Base-by-base conservation (phyloP, 2,113 vertebrate genomes). In the Anoplopoma fimbria region DNA sequence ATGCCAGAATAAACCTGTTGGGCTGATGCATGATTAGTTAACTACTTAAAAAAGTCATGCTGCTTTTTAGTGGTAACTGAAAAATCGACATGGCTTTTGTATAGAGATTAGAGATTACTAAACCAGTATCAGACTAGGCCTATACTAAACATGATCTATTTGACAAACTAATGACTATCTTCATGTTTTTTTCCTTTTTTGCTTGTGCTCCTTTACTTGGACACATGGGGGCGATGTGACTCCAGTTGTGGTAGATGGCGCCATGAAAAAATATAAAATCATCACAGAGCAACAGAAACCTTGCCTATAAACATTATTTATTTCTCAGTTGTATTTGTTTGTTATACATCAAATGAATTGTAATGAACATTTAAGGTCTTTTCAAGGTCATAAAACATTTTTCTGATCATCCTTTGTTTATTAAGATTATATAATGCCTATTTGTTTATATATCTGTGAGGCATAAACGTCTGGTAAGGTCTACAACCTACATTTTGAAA, bases 171-270 rank as follows among this genome's bases (percentile, higher is more conserved):
- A 34, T 4, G 29, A 29, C 23, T 9, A 51, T 12, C n/a, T 10
- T 6, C 27, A 9, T 70, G 13, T 58, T 23, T 51, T 49, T 17
- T 36, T 62, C 0, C 2, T 13, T 33, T 69, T 61, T 0, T 7
- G 1, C 17, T 23, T 55, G 70, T 64, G 9, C 38, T 88, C 2
- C 38, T 33, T 10, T 40, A 25, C 14, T 33, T 77, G 25, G 63
- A 1, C 91, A 90, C 83, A 17, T 62, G 92, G 80, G 60, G 89
- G 81, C 1, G 84, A 57, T 77, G 10, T 69, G 0, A 49, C 8
- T 63, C 25, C 36, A 83, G n/a, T 69, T 85, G 9, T 69, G 15
- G 9, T 45, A 29, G 12, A 42, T 23, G 25, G 13, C 0, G 0
- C 47, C 6, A 63, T n/a, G 23, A 70, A 23, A n/a, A 67, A 42